Percentiles rank a stretch among this genome's conserved stretches.
Conservation (phyloP, 2,113 vertebrate species). For the Penelope pileata region DNA sequence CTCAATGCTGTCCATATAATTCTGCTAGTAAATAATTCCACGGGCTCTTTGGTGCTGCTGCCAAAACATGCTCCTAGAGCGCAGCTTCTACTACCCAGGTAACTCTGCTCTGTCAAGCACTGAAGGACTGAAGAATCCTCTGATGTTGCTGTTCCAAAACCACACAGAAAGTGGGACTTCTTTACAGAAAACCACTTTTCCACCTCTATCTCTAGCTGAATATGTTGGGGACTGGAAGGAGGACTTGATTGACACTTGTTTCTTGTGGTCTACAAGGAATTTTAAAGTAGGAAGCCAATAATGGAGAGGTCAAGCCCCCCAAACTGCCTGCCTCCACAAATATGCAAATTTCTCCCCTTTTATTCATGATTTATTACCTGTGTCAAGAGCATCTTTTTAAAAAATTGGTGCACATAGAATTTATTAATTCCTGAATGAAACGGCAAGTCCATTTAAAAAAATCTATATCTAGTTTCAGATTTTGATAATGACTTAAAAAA, state of each 20-base stretch:
- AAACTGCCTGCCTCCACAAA: background rate
- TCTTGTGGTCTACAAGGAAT: background rate
- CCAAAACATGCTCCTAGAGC: background rate
- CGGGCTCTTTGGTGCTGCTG: background rate
- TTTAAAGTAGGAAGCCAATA: background rate
- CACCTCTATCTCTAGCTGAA: background rate
- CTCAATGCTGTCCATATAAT: accelerated
- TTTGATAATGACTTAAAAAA: background rate
- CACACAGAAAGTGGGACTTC: background rate
- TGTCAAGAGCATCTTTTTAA: background rate
- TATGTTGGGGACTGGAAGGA: background rate
- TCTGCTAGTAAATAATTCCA: background rate
- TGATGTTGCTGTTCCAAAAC: background rate
- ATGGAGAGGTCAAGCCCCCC: accelerated
- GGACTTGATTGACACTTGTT: accelerated
- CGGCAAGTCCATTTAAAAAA: background rate
- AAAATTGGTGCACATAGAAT: background rate
- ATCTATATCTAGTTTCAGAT: background rate
- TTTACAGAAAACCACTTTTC: accelerated
- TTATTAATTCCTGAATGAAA: background rate
- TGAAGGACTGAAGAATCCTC: background rate
- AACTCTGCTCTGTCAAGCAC: accelerated
- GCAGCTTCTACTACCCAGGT: background rate
- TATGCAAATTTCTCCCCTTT: background rate
- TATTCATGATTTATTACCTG: background rate